These are phyloP conservation scores for Spermophilus dauricus DNA, from an alignment of 2,113 vertebrate genomes.

Conservation along the genomic window DNA sequence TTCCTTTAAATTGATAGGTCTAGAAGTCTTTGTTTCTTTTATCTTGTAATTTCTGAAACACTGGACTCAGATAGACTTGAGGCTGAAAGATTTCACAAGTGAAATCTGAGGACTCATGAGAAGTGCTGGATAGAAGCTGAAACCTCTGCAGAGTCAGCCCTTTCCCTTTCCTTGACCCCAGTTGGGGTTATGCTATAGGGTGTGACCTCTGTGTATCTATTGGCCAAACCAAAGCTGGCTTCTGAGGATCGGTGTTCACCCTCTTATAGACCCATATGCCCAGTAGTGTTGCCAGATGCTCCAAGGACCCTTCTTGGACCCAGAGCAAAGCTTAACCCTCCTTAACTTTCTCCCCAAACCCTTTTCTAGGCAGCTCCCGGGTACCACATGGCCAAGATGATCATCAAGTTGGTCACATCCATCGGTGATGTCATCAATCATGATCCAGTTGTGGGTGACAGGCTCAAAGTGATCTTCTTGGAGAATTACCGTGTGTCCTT, in stretches of 20 bases:
- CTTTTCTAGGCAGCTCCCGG: constrained; percentile 92
- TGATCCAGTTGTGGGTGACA: constrained; percentile 92
- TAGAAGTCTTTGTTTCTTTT: neutral
- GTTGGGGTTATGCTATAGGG: rapidly evolving
- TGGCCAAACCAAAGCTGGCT: neutral
- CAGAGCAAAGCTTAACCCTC: neutral
- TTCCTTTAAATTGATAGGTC: neutral
- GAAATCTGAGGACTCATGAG: neutral
- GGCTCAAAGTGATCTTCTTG: constrained; percentile 93
- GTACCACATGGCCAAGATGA: constrained; percentile 96
- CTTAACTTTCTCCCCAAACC: neutral
- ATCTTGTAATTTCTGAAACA: constrained; percentile 6
- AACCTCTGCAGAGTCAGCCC: neutral
- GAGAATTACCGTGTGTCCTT: constrained; percentile 95
- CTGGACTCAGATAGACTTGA: neutral
- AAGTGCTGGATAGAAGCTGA: rapidly evolving
- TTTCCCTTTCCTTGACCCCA: neutral
- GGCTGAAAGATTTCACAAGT: neutral
- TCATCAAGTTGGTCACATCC: constrained; percentile 94
- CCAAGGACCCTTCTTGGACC: rapidly evolving
- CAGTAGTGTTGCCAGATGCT: too few relatives aligned
- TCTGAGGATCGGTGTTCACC: neutral
- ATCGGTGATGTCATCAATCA: constrained; percentile 92
- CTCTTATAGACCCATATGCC: too few relatives aligned
- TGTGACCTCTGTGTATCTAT: neutral